Conservation (phyloP, 2,888 invertebrate species). For the Plebejus melissa region DNA sequence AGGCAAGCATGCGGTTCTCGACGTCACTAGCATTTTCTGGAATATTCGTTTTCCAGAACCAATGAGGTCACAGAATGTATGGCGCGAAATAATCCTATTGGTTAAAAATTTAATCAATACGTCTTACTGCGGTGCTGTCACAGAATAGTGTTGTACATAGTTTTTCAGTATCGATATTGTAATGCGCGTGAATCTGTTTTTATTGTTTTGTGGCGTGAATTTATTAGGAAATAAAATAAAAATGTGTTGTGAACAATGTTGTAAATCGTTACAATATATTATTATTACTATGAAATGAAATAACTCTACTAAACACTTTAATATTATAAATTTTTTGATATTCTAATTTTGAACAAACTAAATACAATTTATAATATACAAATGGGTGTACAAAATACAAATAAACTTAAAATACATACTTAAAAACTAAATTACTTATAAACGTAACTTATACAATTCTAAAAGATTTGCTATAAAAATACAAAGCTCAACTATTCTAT, state of each 20-base stretch:
- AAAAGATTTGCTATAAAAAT: too few species aligned
- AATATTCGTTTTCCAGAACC: conserved; percentile 59
- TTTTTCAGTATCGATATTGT: conserved; percentile 18
- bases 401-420: too few species aligned
- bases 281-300: too few species aligned
- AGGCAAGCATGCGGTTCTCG: conserved; percentile 48
- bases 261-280: not conserved
- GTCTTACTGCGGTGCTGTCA: conserved; percentile 36
- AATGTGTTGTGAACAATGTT: not conserved
- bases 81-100: conserved; percentile 50
- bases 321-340: too few species aligned
- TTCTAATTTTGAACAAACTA: too few species aligned
- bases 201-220: too few species aligned
- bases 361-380: too few species aligned
- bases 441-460: too few species aligned
- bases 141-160: conserved; percentile 41
- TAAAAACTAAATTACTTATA: too few species aligned
- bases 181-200: not conserved
- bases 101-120: conserved; percentile 41
- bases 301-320: too few species aligned
- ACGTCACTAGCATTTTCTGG: conserved; percentile 70
- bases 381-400: too few species aligned
- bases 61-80: conserved; percentile 47
- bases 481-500: too few species aligned
- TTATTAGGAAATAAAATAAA: not conserved